Percentiles rank a stretch among this genome's conserved stretches.
phyloP scores from a whole-genome alignment of 2,888 invertebrate genomes.

The Dynastes grantii region DNA sequence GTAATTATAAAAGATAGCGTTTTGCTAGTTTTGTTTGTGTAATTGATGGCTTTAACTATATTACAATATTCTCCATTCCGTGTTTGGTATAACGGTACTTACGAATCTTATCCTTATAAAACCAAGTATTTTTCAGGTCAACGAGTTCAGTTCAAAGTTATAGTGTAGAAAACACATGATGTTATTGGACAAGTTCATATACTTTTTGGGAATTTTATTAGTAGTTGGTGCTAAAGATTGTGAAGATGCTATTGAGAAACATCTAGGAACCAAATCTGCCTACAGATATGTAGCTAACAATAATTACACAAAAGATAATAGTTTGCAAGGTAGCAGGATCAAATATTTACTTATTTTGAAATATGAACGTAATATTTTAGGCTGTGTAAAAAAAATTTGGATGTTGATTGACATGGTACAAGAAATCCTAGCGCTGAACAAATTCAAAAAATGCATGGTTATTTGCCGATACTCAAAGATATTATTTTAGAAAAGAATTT shows the following conservation, averaged over 20 bases:
- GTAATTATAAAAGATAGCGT: not conserved
- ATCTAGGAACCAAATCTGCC: constrained; percentile 81
- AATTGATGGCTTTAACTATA: not conserved
- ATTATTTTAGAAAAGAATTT: constrained; percentile 72
- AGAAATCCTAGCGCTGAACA: constrained; percentile 76
- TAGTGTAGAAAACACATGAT: constrained; percentile 11
- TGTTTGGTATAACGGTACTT: not conserved
- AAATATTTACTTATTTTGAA: constrained; percentile 19
- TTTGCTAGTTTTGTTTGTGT: not conserved
- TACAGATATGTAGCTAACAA: constrained; percentile 81
- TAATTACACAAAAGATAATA: constrained; percentile 75
- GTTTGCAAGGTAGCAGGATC: constrained; percentile 66
- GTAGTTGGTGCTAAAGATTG: constrained; percentile 34
- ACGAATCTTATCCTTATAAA: not conserved
- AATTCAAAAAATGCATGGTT: constrained; percentile 69
- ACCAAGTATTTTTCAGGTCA: constrained; percentile 11
- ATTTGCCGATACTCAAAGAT: constrained; percentile 72
- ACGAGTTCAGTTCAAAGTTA: not conserved
- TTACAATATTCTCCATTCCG: not conserved
- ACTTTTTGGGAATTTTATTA: not conserved
- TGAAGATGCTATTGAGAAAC: constrained; percentile 64
- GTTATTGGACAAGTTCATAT: not conserved
- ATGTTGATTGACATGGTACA: constrained; percentile 85
- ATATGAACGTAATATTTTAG: constrained; percentile 51
- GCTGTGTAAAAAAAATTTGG: constrained; percentile 77